These are phyloP conservation scores for Psittacula derbiana DNA, from an alignment of 2,797 vertebrate species.

Conservation along the genomic window DNA sequence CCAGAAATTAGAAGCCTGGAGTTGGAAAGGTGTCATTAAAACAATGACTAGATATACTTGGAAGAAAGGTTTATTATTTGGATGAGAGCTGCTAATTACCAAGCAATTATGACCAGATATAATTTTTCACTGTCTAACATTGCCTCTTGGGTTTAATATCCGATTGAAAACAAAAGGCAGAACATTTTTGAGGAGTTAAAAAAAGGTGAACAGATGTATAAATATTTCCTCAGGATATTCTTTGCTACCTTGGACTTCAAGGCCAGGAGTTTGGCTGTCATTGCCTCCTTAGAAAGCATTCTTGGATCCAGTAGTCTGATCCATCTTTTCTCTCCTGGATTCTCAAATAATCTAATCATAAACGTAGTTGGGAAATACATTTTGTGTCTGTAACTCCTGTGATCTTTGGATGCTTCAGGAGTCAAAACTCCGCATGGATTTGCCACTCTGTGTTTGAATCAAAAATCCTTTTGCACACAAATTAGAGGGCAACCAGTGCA, in stretches of 20 bases:
- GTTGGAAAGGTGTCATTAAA: slow-evolving; percentile 52
- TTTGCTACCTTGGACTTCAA: slow-evolving; percentile 22
- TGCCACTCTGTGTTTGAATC: slow-evolving; percentile 28
- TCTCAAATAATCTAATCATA: slow-evolving; percentile 48
- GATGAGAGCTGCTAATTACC: slow-evolving; percentile 39
- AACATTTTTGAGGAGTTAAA: background rate
- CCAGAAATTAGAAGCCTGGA: background rate
- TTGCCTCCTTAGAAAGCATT: slow-evolving; percentile 61
- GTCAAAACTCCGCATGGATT: slow-evolving; percentile 44
- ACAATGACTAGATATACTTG: slow-evolving; percentile 38
- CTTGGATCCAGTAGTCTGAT: slow-evolving; percentile 12
- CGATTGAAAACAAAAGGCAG: slow-evolving; percentile 19
- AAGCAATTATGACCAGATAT: slow-evolving; percentile 21
- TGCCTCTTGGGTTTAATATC: slow-evolving; percentile 24
- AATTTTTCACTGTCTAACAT: slow-evolving; percentile 8
- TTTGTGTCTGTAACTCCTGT: slow-evolving; percentile 37
- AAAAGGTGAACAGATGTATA: background rate
- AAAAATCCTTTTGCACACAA: slow-evolving; percentile 51
- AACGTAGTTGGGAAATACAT: background rate
- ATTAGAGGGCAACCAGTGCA: slow-evolving; percentile 51
- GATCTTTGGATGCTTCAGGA: slow-evolving; percentile 43
- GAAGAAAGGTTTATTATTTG: slow-evolving; percentile 44
- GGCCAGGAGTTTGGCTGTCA: background rate
- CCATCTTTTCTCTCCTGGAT: slow-evolving; percentile 14
- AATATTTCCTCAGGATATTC: slow-evolving; percentile 26